A percentile compares a stretch with the other conserved stretches of the same genome.
These are phyloP conservation scores for Anneissia japonica DNA, from an alignment of 35 echinoderm and acorn worm species.

Conservation along the genomic window DNA sequence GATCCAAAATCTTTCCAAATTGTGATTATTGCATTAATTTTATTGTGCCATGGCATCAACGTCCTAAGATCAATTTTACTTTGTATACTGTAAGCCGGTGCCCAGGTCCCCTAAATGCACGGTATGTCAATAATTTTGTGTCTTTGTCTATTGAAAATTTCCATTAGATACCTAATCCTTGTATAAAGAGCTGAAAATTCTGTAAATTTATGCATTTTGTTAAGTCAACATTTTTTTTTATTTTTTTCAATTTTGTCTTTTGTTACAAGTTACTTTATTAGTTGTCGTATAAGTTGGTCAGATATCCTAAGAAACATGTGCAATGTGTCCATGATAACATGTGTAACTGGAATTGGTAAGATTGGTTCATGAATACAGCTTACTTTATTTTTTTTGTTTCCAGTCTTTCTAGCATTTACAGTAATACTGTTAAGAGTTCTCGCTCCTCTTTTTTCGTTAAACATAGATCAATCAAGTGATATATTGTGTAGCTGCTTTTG, in stretches of 20 bases:
- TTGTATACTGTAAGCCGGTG: constrained; percentile 12
- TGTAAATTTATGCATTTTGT: not conserved
- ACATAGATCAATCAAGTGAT: constrained; percentile 15
- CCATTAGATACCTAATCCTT: constrained; percentile 14
- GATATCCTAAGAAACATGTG: constrained; percentile 24
- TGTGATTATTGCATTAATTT: too few species aligned
- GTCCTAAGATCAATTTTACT: not conserved
- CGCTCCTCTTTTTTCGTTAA: not conserved
- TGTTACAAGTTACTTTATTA: constrained; percentile 14
- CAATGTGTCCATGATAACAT: constrained; percentile 16
- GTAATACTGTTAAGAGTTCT: constrained; percentile 10
- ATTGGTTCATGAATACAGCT: constrained; percentile 5
- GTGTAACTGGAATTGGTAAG: constrained; percentile 2
- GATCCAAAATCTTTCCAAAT: too few species aligned
- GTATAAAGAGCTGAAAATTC: constrained; percentile 11
- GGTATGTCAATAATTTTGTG: constrained; percentile 13
- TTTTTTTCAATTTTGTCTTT: constrained; percentile 36
- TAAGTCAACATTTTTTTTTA: constrained; percentile 17
- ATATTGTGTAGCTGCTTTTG: not conserved
- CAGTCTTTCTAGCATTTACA: not conserved
- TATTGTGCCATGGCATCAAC: constrained; percentile 12
- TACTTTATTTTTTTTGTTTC: not conserved
- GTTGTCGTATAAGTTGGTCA: constrained; percentile 24
- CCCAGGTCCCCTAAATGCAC: constrained; percentile 20
- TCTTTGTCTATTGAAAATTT: constrained; percentile 28